Evolutionary conservation across 2,113 vertebrate genomes (phyloP).

Genomic region (Diadophis punctatus): DNA sequence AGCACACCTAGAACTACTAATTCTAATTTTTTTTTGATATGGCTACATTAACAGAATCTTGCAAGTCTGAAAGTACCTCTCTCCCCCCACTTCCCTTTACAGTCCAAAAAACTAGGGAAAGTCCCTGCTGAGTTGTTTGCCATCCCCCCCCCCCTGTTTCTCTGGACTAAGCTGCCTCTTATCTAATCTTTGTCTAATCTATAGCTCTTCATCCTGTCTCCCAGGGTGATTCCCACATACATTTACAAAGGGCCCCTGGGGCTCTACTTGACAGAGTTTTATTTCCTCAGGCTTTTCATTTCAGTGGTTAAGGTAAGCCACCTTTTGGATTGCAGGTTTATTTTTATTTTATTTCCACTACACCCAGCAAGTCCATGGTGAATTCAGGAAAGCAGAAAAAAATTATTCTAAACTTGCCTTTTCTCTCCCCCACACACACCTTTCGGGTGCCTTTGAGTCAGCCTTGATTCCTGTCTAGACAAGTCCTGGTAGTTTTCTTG

Average conservation of each 20-base stretch:
- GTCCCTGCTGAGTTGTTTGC: not conserved
- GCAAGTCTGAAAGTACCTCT: not conserved
- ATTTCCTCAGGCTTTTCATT: not conserved
- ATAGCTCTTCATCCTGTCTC: not conserved
- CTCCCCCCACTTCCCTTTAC: not conserved
- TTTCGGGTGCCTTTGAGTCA: not conserved
- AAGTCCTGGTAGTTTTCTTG: not conserved
- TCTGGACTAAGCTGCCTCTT: not conserved
- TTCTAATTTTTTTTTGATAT: not conserved
- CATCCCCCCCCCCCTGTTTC: not conserved
- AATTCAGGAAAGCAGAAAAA: not conserved
- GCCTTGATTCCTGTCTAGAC: not conserved
- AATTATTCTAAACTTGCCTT: not conserved
- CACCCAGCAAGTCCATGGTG: not conserved
- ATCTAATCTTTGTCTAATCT: not conserved
- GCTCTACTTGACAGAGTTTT: not conserved
- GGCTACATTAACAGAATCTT: not conserved
- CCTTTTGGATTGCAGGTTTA: not conserved
- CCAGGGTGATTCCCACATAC: not conserved
- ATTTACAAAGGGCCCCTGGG: not conserved
- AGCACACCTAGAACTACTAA: not conserved
- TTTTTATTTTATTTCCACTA: not conserved
- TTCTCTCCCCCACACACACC: not conserved
- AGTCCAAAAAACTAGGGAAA: not conserved
- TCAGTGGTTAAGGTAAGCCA: not conserved